phyloP scores from a whole-genome alignment of 23 tunicate species.

The Clavelina lepadiformis region DNA sequence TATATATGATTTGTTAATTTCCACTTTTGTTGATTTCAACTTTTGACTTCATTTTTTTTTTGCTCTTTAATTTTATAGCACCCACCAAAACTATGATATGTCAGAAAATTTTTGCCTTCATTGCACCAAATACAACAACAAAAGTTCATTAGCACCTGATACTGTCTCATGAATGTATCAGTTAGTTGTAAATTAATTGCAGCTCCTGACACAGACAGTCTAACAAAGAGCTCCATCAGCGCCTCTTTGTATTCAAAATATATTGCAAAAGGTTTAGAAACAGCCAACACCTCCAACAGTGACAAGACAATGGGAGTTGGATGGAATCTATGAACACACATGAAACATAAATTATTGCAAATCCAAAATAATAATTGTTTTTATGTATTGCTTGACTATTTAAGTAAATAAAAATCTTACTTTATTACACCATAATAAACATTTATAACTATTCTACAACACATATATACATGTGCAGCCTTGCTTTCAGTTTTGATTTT shows the following conservation, averaged over 20 bases:
- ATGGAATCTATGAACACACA: constrained; percentile 49
- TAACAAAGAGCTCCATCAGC: constrained; percentile 86
- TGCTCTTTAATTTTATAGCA: too few species aligned
- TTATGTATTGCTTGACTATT: background rate
- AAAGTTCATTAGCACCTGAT: constrained; percentile 40
- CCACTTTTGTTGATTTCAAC: too few species aligned
- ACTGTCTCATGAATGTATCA: constrained; percentile 67
- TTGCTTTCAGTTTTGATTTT: too few species aligned
- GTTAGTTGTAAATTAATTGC: constrained; percentile 73
- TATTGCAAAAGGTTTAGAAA: constrained; percentile 84
- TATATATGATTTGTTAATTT: too few species aligned
- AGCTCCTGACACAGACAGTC: constrained; percentile 30
- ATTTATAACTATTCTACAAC: too few species aligned
- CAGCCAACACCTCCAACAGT: constrained; percentile 42
- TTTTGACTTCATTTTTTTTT: too few species aligned
- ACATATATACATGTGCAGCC: too few species aligned
- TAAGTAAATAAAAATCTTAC: background rate
- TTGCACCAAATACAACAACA: background rate
- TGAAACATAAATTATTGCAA: background rate
- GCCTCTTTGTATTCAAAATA: constrained; percentile 89
- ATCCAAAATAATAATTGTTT: background rate
- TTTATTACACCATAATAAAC: too few species aligned
- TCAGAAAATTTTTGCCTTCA: too few species aligned
- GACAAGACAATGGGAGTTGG: constrained; percentile 76
- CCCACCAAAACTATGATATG: too few species aligned